phyloP scores from a whole-genome alignment of 2,888 invertebrate species.

The Portevinia maculata region DNA sequence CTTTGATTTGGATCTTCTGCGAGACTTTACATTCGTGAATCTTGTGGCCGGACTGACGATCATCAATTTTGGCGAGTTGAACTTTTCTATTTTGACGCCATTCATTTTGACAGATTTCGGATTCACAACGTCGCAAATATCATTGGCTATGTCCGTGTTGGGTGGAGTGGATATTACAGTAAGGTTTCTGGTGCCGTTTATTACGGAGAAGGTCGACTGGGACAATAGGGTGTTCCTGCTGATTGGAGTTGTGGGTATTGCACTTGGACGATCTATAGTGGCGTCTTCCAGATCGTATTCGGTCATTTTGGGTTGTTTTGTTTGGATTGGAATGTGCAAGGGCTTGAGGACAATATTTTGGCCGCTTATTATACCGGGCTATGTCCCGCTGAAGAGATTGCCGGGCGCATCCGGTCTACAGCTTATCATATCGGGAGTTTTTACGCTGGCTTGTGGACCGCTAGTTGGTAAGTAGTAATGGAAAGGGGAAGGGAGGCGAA shows the following conservation, averaged over 20 bases:
- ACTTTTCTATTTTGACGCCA: slow-evolving; percentile 89
- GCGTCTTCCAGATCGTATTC: slow-evolving; percentile 85
- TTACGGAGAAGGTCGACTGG: slow-evolving; percentile 88
- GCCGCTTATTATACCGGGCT: slow-evolving; percentile 88
- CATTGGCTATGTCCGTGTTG: slow-evolving; percentile 88
- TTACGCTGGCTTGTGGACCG: slow-evolving; percentile 86
- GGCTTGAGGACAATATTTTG: slow-evolving; percentile 89
- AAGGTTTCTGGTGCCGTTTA: slow-evolving; percentile 87
- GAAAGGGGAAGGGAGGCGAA: no score
- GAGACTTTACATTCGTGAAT: slow-evolving; percentile 88
- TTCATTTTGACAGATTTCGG: slow-evolving; percentile 89
- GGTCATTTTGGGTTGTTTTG: slow-evolving; percentile 85
- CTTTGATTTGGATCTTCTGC: slow-evolving; percentile 88
- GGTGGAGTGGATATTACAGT: slow-evolving; percentile 87
- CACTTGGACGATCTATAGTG: slow-evolving; percentile 85
- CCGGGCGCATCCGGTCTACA: slow-evolving; percentile 89
- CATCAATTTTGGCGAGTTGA: slow-evolving; percentile 88
- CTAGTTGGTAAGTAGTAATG: slow-evolving; percentile 87
- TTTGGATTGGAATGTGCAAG: slow-evolving; percentile 88
- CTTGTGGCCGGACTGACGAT: slow-evolving; percentile 88
- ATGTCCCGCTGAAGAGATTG: slow-evolving; percentile 87
- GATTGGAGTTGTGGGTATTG: slow-evolving; percentile 87
- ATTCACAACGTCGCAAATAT: slow-evolving; percentile 84
- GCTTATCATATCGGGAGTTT: slow-evolving; percentile 86
- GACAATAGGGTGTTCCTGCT: slow-evolving; percentile 88